Evolutionary conservation across 1,140 invertebrate species (phyloP).

Genomic region (Bombus polaris): DNA sequence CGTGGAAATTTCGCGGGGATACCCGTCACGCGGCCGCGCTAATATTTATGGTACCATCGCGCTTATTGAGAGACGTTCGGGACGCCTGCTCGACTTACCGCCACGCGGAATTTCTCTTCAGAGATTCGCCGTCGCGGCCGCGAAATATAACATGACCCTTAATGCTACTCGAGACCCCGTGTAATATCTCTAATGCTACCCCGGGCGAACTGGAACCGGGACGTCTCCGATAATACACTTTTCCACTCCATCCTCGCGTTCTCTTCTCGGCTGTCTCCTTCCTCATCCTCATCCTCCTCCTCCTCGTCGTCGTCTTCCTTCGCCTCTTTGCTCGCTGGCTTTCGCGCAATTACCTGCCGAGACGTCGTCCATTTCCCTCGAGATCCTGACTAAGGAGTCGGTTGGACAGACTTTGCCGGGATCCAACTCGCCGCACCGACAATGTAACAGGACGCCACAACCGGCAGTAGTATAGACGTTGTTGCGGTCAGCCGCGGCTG

Average conservation of each 20-base stretch:
- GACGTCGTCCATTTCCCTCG: conserved; percentile 63
- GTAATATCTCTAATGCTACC: conserved; percentile 55
- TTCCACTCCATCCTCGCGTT: conserved; percentile 11
- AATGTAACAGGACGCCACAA: conserved; percentile 45
- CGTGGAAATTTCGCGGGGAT: conserved; percentile 9
- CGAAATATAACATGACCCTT: conserved; percentile 47
- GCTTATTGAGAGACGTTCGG: conserved; percentile 31
- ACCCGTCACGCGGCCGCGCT: neutral
- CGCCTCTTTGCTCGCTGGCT: conserved; percentile 53
- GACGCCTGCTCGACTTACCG: neutral
- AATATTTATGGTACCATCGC: conserved; percentile 42
- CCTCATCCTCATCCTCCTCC: neutral
- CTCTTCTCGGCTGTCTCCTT: conserved; percentile 6
- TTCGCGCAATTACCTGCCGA: conserved; percentile 76
- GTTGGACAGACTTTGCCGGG: conserved; percentile 38
- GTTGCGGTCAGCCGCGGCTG: conserved; percentile 75
- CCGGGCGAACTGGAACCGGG: conserved; percentile 30
- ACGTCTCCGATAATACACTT: conserved; percentile 62
- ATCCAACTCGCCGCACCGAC: conserved; percentile 57
- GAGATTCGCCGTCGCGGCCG: conserved; percentile 25
- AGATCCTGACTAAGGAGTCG: conserved; percentile 65
- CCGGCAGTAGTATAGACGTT: conserved; percentile 74
- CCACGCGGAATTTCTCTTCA: neutral
- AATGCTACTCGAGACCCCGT: conserved; percentile 21
- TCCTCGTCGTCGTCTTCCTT: neutral